Percentiles rank a stretch among this genome's conserved stretches.
These are phyloP conservation scores for Odontesthes bonariensis DNA, from an alignment of 2,113 vertebrate species.

Conservation along the genomic window DNA sequence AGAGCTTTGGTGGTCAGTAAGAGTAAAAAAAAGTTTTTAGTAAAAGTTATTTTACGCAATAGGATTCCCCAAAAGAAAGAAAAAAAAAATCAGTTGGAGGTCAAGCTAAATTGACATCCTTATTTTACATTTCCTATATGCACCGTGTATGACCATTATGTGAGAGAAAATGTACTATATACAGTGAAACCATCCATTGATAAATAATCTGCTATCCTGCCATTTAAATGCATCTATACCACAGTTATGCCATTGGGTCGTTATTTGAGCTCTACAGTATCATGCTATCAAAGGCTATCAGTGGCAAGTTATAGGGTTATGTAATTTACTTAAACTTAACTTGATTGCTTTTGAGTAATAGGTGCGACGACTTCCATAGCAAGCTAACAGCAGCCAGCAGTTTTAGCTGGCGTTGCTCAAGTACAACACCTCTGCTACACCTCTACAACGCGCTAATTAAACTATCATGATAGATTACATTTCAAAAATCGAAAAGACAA, in stretches of 20 bases:
- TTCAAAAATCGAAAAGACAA: background rate
- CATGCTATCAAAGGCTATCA: background rate
- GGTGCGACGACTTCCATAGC: slow-evolving; percentile 11
- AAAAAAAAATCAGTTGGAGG: too few relatives aligned
- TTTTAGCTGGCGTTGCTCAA: slow-evolving; percentile 18
- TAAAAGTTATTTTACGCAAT: too few relatives aligned
- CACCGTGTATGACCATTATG: too few relatives aligned
- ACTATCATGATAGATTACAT: background rate
- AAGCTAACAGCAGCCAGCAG: slow-evolving; percentile 26
- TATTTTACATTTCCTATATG: too few relatives aligned
- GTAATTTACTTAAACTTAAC: background rate
- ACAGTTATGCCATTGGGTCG: background rate
- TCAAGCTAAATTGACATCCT: too few relatives aligned
- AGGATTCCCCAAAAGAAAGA: too few relatives aligned
- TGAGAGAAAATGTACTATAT: too few relatives aligned
- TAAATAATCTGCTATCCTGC: background rate
- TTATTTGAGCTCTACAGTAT: background rate
- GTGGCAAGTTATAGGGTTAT: background rate
- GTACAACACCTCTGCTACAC: background rate
- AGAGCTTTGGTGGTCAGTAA: too few relatives aligned
- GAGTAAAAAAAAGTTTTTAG: too few relatives aligned
- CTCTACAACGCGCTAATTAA: slow-evolving; percentile 13
- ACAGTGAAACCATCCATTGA: background rate
- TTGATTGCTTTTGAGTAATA: slow-evolving; percentile 2
- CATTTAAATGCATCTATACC: too few relatives aligned